Base-by-base conservation (phyloP, 2,888 invertebrate species). In the Dorcus hopei region DNA sequence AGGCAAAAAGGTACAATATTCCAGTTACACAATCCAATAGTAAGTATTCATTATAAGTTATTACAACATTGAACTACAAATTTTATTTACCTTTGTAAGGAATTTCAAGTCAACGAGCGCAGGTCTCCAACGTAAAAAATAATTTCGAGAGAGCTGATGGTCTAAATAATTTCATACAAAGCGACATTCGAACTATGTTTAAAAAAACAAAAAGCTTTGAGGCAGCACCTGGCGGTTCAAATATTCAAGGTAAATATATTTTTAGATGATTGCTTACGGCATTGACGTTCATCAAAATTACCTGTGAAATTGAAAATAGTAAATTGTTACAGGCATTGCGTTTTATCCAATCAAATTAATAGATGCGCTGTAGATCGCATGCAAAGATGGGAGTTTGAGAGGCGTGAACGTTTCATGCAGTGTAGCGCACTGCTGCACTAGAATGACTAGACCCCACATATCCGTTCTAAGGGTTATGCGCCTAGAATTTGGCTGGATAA, bases 111-210 rank as follows among this genome's bases (percentile, higher is more conserved):
- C 39, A 5, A 16, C 3, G 11, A 16, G 33, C 49, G n/a, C 43
- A 50, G 26, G 19, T 42, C 48, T 41, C 9, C 56, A 49, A 53
- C 16, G 53, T 59, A 55, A 54, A 67, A 66, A 60, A 54, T 40
- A 63, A 56, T 38, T 43, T 55, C 45, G 55, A 49, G 52, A 14
- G 64, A 65, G 43, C 65, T 57, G 45, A 71, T 64, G 65, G 49
- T 49, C 19, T 58, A 6, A 79, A 3, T 79, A 80, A 73, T 79
- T 76, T 75, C 72, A 77, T 75, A 65, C 78, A 83, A 70, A 80
- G 81, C 1, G 85, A 86, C 58, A 84, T 86, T 38, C 76, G 85
- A 70, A 80, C 81, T 50, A 76, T 85, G 60, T 85, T 85, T 9
- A 78, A 80, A 59, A 82, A 74, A 68, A 79, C 82, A 52, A 80